A percentile compares a stretch with the other conserved stretches of the same genome.
phyloP scores from a whole-genome alignment of 2,113 vertebrate genomes.

The Oplegnathus fasciatus region DNA sequence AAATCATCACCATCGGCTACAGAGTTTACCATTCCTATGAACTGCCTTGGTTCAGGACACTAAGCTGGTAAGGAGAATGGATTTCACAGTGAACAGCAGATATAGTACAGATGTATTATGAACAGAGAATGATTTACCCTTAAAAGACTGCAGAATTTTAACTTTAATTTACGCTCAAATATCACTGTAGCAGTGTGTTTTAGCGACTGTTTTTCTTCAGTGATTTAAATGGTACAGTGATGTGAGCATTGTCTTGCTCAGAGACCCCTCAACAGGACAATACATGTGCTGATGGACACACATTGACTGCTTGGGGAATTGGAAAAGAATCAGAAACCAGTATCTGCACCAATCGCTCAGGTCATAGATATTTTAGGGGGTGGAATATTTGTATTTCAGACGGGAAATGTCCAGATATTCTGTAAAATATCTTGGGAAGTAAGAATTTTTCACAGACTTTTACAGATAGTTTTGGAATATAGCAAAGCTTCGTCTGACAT shows the following conservation, averaged over 20 bases:
- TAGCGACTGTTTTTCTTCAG: background rate
- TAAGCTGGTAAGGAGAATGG: constrained; percentile 91
- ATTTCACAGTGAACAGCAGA: background rate
- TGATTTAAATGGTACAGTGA: background rate
- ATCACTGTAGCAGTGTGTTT: background rate
- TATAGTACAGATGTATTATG: background rate
- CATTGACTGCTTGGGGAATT: background rate
- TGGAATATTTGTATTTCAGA: background rate
- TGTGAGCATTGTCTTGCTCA: background rate
- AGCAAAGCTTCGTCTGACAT: background rate
- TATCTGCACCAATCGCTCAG: background rate
- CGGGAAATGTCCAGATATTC: background rate
- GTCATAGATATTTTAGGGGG: background rate
- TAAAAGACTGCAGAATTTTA: background rate
- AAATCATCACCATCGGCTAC: constrained; percentile 98
- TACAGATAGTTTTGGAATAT: too few relatives aligned
- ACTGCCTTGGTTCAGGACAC: constrained; percentile 95
- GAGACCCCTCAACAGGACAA: background rate
- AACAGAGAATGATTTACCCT: background rate
- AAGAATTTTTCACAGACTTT: background rate
- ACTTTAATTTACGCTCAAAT: background rate
- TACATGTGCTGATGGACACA: too few relatives aligned
- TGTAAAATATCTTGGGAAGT: background rate
- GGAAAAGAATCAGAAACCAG: background rate
- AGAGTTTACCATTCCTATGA: constrained; percentile 97